phyloP scores from a whole-genome alignment of 2,888 invertebrate species.

The Pomacea canaliculata region DNA sequence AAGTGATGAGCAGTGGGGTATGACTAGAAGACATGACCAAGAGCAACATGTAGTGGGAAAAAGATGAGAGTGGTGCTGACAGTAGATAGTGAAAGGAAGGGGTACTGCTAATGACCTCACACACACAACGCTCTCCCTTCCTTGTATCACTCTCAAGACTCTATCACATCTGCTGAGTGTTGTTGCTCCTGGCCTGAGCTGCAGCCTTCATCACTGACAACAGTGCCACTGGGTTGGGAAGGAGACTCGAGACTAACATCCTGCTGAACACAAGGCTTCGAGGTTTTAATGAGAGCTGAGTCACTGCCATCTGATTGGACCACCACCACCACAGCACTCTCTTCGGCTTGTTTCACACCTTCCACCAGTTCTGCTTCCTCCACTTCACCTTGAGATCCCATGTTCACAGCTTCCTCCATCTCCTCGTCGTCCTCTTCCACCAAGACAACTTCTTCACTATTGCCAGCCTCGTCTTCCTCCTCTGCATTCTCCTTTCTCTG shows the following conservation, averaged over 20 bases:
- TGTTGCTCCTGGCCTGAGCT: too few species aligned
- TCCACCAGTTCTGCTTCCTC: constrained; percentile 14
- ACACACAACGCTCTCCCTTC: background rate
- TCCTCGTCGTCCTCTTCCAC: constrained; percentile 14
- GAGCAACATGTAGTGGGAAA: too few species aligned
- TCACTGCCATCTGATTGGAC: constrained; percentile 4
- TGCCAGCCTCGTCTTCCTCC: constrained; percentile 17
- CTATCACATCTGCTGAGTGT: constrained; percentile 1
- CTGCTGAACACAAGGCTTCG: background rate
- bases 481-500: constrained; percentile 25
- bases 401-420: constrained; percentile 5
- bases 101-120: too few species aligned
- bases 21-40: too few species aligned
- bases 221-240: background rate
- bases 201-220: background rate
- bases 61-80: too few species aligned
- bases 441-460: constrained; percentile 18
- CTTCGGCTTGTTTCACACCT: constrained; percentile 8
- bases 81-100: too few species aligned
- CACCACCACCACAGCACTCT: constrained; percentile 19
- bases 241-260: background rate
- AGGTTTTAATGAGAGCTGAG: too few species aligned
- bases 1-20: too few species aligned
- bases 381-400: constrained; percentile 22
- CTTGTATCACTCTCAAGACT: background rate